Percentiles rank a stretch among this genome's conserved stretches.
Evolutionary conservation across 2,888 invertebrate genomes (phyloP).

Genomic region (Chirona hameri): DNA sequence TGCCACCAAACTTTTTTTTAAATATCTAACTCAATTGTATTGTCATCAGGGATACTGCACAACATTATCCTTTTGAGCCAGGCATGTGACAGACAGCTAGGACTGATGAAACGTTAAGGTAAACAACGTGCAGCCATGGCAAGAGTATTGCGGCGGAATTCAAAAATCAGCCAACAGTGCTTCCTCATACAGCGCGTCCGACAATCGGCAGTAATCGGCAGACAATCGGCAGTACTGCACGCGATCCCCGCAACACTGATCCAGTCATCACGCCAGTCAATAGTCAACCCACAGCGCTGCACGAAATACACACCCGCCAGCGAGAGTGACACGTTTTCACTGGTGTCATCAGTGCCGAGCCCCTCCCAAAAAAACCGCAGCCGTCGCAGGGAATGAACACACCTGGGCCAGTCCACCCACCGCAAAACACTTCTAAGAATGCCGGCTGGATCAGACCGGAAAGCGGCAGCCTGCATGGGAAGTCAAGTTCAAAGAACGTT

Average conservation of each 20-base stretch:
- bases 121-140: neutral
- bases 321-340: neutral
- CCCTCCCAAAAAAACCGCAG: neutral
- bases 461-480: conserved; percentile 1
- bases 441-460: neutral
- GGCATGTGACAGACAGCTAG: too few species aligned
- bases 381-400: neutral
- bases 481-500: conserved; percentile 22
- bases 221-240: too few species aligned
- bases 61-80: too few species aligned
- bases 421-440: neutral
- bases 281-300: neutral
- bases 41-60: too few species aligned
- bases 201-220: too few species aligned
- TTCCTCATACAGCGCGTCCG: too few species aligned
- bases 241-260: too few species aligned
- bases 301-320: neutral
- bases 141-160: neutral
- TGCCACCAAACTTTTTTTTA: too few species aligned
- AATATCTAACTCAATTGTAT: too few species aligned
- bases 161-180: neutral
- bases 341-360: neutral
- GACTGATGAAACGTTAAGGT: too few species aligned
- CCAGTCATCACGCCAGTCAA: neutral
- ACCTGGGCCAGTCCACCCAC: neutral